Conservation (phyloP, 2,113 vertebrate genomes). For the Nibea albiflora region DNA sequence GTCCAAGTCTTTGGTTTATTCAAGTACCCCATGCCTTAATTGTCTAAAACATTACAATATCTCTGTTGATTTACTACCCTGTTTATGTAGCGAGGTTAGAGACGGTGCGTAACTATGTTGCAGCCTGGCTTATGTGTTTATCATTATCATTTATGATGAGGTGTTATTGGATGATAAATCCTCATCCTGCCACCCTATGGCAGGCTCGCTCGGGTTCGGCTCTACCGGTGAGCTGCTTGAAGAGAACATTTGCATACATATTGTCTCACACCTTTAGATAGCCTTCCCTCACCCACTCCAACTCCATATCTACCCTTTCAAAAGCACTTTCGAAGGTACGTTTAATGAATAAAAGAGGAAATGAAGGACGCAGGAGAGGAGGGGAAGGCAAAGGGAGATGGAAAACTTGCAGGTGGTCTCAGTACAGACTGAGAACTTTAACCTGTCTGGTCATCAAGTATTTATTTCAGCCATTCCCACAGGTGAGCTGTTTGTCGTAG, state of each 20-base stretch:
- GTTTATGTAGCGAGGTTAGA: slow-evolving; percentile 43
- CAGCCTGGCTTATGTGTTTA: slow-evolving; percentile 68
- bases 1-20: slow-evolving; percentile 36
- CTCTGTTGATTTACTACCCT: slow-evolving; percentile 42
- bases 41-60: slow-evolving; percentile 37
- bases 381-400: slow-evolving; percentile 5
- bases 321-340: slow-evolving; percentile 38
- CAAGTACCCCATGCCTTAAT: slow-evolving; percentile 30
- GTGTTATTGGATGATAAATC: slow-evolving; percentile 74
- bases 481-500: slow-evolving; percentile 13
- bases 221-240: slow-evolving; percentile 35
- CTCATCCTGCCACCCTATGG: slow-evolving; percentile 60
- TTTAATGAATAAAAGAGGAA: slow-evolving; percentile 63
- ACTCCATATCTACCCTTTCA: slow-evolving; percentile 46
- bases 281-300: slow-evolving; percentile 50
- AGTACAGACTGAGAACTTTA: slow-evolving; percentile 12
- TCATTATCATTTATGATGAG: slow-evolving; percentile 72
- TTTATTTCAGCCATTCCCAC: slow-evolving; percentile 30
- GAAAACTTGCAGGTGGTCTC: slow-evolving; percentile 10
- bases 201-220: slow-evolving; percentile 39
- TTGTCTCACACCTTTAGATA: slow-evolving; percentile 81
- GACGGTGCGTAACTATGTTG: slow-evolving; percentile 52
- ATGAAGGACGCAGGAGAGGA: slow-evolving; percentile 41
- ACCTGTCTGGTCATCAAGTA: slow-evolving; percentile 18
- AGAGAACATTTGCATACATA: slow-evolving; percentile 84